Evolutionary conservation across 2,113 vertebrate species (phyloP).

Genomic region (Apteryx owenii): DNA sequence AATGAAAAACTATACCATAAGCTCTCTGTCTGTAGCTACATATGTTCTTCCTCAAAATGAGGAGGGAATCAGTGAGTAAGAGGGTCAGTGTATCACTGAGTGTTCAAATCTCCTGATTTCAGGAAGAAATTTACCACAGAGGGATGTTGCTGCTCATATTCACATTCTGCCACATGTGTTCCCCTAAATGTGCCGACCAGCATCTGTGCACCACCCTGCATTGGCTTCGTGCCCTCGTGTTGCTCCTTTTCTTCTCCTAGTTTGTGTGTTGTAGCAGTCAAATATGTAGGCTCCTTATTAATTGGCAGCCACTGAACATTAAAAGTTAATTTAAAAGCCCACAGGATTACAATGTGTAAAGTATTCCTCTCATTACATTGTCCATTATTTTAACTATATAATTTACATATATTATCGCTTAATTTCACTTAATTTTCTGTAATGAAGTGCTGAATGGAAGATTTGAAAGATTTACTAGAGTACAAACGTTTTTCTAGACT

Average conservation of each 20-base stretch:
- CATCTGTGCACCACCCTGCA: background rate
- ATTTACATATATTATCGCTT: constrained; percentile 29
- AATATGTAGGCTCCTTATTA: background rate
- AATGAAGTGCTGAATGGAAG: background rate
- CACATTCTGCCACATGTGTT: background rate
- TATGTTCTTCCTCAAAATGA: background rate
- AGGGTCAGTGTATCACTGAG: background rate
- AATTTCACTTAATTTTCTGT: constrained; percentile 27
- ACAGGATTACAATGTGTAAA: background rate
- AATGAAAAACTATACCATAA: background rate
- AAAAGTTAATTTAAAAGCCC: constrained; percentile 40
- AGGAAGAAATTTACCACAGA: background rate
- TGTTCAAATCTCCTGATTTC: background rate
- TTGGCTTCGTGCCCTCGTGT: background rate
- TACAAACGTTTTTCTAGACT: background rate
- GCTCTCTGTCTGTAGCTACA: background rate
- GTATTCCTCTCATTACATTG: constrained; percentile 22
- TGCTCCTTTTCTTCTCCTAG: background rate
- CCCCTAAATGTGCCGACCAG: background rate
- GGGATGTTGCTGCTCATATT: background rate
- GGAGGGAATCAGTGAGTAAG: background rate
- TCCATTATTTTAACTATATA: constrained; percentile 38
- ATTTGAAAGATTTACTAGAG: background rate
- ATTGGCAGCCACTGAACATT: background rate
- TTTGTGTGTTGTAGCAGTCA: background rate